Evolutionary conservation across 2,797 vertebrate species (phyloP), one percentile per base, ranked within the genome.

Genomic region (Cetoscarus ocellatus): DNA sequence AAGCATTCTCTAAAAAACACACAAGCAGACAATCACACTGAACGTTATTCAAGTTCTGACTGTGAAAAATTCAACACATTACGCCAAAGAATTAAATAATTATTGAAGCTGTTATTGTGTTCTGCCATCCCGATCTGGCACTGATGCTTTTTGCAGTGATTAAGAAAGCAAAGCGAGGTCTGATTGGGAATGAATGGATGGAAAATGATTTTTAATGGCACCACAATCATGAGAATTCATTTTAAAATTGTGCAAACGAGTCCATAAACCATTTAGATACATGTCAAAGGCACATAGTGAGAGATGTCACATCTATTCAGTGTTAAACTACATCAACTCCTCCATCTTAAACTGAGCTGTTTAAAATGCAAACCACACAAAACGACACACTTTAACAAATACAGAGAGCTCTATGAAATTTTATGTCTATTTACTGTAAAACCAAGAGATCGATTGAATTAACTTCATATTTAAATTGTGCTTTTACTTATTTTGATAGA

Each of bases 251-350:
- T 68, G 27, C 48, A 36, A 61, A 78, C 59, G 8, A n/a, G 73
- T 70, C 58, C 61, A 27, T 4, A 4, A 76, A 55, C 79, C 51
- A 73, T 67, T 71, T 60, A 39, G 48, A 34, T 50, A 62, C 51
- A 70, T 50, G 80, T 88, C 85, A 72, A 42, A 43, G 85, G 80
- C 83, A 89, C 86, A 85, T 87, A 80, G 48, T 67, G 64, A 61
- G 42, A 53, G 60, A 48, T 55, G 17, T 57, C 40, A 48, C 63
- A 45, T 17, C 40, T 62, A 50, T 43, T 56, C n/a, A 34, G 7
- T 18, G 53, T 17, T 75, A 8, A 57, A 57, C 27, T 27, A 27
- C 51, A 47, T 70, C 0, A 35, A 3, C 10, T 64, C 34, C 34
- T 79, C n/a, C 34, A 45, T 67, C 34, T 19, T 39, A 27, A 58